These are phyloP conservation scores for Parapsyche elsis DNA, from an alignment of 1,140 invertebrate genomes.

Conservation along the genomic window DNA sequence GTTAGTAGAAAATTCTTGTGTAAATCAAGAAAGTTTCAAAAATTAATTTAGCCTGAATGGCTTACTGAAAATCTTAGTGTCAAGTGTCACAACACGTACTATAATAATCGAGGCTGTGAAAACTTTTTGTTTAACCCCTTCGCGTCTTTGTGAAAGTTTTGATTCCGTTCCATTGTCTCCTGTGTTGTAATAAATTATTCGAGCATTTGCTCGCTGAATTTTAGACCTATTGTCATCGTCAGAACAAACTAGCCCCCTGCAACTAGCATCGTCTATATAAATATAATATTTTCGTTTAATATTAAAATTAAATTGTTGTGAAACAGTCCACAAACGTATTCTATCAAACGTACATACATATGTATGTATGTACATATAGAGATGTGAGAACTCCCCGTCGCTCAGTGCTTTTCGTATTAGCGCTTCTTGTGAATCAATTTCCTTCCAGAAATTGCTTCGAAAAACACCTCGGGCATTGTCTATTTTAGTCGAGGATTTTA, in stretches of 20 bases:
- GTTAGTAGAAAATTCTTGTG: too few relatives aligned
- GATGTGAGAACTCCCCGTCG: neutral
- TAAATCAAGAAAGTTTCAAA: too few relatives aligned
- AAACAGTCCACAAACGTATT: too few relatives aligned
- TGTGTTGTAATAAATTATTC: slow-evolving; percentile 44
- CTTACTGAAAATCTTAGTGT: too few relatives aligned
- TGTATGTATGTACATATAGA: neutral
- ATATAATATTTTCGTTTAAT: too few relatives aligned
- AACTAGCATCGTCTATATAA: neutral
- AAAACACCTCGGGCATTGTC: slow-evolving; percentile 38
- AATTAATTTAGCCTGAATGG: too few relatives aligned
- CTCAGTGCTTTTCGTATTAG: slow-evolving; percentile 12
- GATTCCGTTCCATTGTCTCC: slow-evolving; percentile 35
- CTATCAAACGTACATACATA: too few relatives aligned
- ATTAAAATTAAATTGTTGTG: too few relatives aligned
- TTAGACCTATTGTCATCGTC: slow-evolving; percentile 6
- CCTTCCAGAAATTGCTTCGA: slow-evolving; percentile 37
- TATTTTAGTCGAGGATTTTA: neutral
- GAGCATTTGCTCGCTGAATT: slow-evolving; percentile 18
- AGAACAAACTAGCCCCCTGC: slow-evolving; percentile 12
- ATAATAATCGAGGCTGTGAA: neutral
- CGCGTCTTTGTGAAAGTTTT: slow-evolving; percentile 27
- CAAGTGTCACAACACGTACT: too few relatives aligned
- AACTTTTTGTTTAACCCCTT: slow-evolving; percentile 28
- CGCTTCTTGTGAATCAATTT: slow-evolving; percentile 34